Percentiles rank a stretch among this genome's conserved stretches.
phyloP scores from a whole-genome alignment of 1,140 invertebrate species.

The Macrobrachium nipponense region DNA sequence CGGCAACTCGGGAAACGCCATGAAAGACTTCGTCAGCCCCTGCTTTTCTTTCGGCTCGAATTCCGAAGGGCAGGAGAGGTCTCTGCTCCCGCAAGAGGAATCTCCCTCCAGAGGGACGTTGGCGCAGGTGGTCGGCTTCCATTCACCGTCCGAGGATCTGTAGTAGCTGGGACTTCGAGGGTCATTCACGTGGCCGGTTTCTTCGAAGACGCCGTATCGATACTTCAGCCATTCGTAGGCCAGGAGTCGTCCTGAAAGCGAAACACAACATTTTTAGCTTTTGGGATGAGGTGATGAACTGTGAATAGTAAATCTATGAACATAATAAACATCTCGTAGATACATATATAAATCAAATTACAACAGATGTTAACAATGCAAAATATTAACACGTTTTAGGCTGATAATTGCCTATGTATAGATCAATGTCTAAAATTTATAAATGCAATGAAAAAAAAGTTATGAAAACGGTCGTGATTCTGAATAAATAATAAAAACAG shows the following conservation, averaged over 20 bases:
- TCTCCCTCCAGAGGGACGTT: slow-evolving; percentile 39
- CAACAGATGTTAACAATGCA: too few relatives aligned
- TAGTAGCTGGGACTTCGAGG: slow-evolving; percentile 64
- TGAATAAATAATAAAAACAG: too few relatives aligned
- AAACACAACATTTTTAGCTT: slow-evolving; percentile 15
- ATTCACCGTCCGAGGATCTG: slow-evolving; percentile 53
- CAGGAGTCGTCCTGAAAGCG: slow-evolving; percentile 69
- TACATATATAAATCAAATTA: too few relatives aligned
- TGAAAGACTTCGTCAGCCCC: slow-evolving; percentile 51
- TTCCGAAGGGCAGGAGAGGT: slow-evolving; percentile 54
- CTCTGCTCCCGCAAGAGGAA: slow-evolving; percentile 37
- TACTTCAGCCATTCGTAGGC: slow-evolving; percentile 66
- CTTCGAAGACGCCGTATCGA: slow-evolving; percentile 67
- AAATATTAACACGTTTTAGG: too few relatives aligned
- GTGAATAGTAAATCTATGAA: neutral
- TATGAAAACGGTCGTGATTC: too few relatives aligned
- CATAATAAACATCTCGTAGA: too few relatives aligned
- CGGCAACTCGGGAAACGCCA: slow-evolving; percentile 53
- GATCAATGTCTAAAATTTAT: too few relatives aligned
- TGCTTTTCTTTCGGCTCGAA: slow-evolving; percentile 42
- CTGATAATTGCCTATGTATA: too few relatives aligned
- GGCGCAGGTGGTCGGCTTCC: slow-evolving; percentile 60
- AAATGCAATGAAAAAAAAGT: too few relatives aligned
- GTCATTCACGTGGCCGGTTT: slow-evolving; percentile 65
- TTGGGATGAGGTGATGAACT: too few relatives aligned